These are phyloP conservation scores for Trachythela sp. DNA, from an alignment of 64 coral and sea anemone species.

Conservation along the genomic window DNA sequence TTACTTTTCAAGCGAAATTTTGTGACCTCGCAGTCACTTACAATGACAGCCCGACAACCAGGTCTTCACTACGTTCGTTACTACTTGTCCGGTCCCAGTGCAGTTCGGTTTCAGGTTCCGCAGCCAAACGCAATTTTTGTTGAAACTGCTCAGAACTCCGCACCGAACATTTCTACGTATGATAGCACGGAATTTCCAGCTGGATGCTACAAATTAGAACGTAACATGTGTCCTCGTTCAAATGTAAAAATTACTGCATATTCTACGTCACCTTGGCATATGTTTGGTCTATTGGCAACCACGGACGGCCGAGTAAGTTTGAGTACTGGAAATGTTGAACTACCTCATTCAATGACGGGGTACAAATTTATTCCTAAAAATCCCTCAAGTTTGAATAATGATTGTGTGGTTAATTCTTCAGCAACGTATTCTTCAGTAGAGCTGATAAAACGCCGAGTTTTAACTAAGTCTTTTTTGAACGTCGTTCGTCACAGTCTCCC, in stretches of 20 bases:
- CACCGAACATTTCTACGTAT: not conserved
- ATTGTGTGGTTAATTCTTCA: not conserved
- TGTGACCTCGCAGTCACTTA: not conserved
- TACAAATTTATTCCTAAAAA: too few relatives aligned
- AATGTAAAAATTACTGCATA: not conserved
- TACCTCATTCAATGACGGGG: too few relatives aligned
- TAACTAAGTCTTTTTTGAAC: not conserved
- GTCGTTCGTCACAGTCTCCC: not conserved
- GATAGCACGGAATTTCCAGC: not conserved
- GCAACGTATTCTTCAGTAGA: not conserved
- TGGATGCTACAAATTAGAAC: not conserved
- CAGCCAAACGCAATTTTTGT: not conserved
- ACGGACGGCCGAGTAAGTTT: too few relatives aligned
- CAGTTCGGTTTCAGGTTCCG: conserved; percentile 4
- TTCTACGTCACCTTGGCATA: too few relatives aligned
- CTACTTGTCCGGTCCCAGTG: not conserved
- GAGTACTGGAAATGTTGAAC: too few relatives aligned
- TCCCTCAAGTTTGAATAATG: too few relatives aligned
- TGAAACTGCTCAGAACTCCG: not conserved
- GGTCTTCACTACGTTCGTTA: conserved; percentile 27
- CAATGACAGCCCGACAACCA: not conserved
- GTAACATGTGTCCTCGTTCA: not conserved
- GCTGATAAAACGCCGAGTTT: not conserved
- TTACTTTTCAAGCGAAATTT: too few relatives aligned
- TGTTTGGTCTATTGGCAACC: not conserved